Percentiles rank a stretch among this genome's conserved stretches.
These are phyloP conservation scores for Helleia helle DNA, from an alignment of 2,888 invertebrate genomes.

Conservation along the genomic window DNA sequence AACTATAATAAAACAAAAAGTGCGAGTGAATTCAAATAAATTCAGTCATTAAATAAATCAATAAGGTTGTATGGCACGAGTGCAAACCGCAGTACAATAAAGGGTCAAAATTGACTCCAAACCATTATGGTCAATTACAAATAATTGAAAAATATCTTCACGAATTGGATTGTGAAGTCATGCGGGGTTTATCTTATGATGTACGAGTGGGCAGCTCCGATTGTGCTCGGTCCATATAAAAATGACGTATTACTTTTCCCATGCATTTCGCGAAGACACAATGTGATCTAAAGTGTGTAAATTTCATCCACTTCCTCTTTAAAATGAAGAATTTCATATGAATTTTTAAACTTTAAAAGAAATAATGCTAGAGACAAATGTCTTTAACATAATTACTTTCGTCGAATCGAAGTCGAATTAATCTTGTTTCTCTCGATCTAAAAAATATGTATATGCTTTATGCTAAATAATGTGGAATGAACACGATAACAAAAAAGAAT, in stretches of 20 bases:
- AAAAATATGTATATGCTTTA: too few species aligned
- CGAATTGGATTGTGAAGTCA: conserved; percentile 62
- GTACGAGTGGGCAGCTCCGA: conserved; percentile 41
- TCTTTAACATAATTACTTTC: too few species aligned
- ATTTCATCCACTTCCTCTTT: too few species aligned
- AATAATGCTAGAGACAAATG: too few species aligned
- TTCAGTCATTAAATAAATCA: background rate
- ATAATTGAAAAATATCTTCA: conserved; percentile 69
- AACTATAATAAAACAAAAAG: too few species aligned
- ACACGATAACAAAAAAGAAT: too few species aligned
- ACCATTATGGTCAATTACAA: conserved; percentile 66
- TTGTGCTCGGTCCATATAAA: conserved; percentile 26
- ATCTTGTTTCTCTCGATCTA: too few species aligned
- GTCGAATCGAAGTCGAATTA: too few species aligned
- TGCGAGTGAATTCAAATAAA: background rate
- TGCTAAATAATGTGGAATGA: too few species aligned
- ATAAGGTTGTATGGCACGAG: background rate
- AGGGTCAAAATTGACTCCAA: conserved; percentile 7
- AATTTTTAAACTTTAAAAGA: too few species aligned
- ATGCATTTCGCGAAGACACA: conserved; percentile 22
- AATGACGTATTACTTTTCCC: conserved; percentile 32
- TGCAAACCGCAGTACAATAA: background rate
- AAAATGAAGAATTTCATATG: too few species aligned
- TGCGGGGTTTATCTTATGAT: conserved; percentile 53
- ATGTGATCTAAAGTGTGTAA: conserved; percentile 17